phyloP scores from a whole-genome alignment of 2,113 vertebrate species.

The Chinchilla lanigera region DNA sequence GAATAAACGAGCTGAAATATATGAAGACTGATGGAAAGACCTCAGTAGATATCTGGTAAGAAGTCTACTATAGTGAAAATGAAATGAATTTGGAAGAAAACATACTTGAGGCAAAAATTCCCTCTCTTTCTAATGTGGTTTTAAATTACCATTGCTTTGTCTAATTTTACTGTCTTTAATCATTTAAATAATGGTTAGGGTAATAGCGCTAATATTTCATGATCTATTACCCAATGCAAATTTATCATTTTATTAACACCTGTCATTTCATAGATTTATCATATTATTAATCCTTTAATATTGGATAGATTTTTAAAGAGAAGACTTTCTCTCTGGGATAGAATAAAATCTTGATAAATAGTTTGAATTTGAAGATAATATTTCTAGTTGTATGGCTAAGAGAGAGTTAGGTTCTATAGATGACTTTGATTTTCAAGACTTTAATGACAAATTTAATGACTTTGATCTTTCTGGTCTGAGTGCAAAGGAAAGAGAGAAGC shows the following conservation, averaged over 20 bases:
- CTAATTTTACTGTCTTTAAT: not conserved
- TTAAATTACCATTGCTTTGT: not conserved
- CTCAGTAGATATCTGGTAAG: not conserved
- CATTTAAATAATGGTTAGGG: not conserved
- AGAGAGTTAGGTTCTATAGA: not conserved
- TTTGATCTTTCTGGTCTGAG: constrained; percentile 31
- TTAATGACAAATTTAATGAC: not conserved
- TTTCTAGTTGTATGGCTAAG: not conserved
- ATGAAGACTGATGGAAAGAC: not conserved
- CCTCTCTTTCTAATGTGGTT: not conserved
- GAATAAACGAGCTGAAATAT: not conserved
- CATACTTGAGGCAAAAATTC: not conserved
- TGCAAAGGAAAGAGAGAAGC: not conserved
- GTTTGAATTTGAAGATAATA: not conserved
- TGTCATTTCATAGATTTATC: not conserved
- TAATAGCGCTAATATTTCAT: not conserved
- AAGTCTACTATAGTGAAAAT: not conserved
- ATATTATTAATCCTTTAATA: not conserved
- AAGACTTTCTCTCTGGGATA: not conserved
- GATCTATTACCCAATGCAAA: not conserved
- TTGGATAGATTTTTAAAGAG: not conserved
- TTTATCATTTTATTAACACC: not conserved
- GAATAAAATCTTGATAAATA: not conserved
- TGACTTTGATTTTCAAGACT: too few relatives aligned
- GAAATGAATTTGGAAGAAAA: not conserved